phyloP scores from a whole-genome alignment of 2,113 vertebrate species.

The Hymenochirus boettgeri region DNA sequence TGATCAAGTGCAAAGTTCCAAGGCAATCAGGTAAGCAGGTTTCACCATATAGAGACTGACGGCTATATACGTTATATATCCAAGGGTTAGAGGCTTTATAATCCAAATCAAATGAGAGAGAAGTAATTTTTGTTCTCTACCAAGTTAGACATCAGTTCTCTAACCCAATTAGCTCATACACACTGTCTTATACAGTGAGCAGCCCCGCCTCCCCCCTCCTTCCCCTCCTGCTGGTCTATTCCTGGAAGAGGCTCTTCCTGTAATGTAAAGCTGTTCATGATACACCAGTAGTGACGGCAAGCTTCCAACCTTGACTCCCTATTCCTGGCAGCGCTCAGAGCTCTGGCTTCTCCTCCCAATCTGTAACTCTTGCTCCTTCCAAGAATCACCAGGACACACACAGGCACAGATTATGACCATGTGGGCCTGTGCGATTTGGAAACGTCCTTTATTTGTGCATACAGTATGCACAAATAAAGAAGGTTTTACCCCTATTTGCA shows the following conservation, averaged over 20 bases:
- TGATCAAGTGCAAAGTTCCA: background rate
- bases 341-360: slow-evolving; percentile 25
- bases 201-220: too few relatives aligned
- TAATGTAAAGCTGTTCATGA: slow-evolving; percentile 17
- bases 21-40: background rate
- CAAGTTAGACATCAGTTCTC: slow-evolving; percentile 23
- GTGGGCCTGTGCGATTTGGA: too few relatives aligned
- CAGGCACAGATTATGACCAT: background rate
- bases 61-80: slow-evolving; percentile 36
- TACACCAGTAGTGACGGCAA: slow-evolving; percentile 19
- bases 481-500: too few relatives aligned
- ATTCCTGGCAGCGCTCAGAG: slow-evolving; percentile 30
- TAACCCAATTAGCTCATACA: slow-evolving; percentile 25
- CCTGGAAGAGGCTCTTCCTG: slow-evolving; percentile 37
- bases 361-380: slow-evolving; percentile 23
- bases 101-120: slow-evolving; percentile 42
- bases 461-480: too few relatives aligned
- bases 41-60: background rate
- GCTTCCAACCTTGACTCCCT: slow-evolving; percentile 27
- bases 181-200: slow-evolving; percentile 8
- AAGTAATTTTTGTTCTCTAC: slow-evolving; percentile 3
- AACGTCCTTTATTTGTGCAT: too few relatives aligned
- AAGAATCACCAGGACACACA: slow-evolving; percentile 34
- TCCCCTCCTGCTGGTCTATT: slow-evolving; percentile 1
- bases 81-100: slow-evolving; percentile 41